Evolutionary conservation across 2,888 invertebrate species (phyloP).

Genomic region (Parthenolecanium corni): DNA sequence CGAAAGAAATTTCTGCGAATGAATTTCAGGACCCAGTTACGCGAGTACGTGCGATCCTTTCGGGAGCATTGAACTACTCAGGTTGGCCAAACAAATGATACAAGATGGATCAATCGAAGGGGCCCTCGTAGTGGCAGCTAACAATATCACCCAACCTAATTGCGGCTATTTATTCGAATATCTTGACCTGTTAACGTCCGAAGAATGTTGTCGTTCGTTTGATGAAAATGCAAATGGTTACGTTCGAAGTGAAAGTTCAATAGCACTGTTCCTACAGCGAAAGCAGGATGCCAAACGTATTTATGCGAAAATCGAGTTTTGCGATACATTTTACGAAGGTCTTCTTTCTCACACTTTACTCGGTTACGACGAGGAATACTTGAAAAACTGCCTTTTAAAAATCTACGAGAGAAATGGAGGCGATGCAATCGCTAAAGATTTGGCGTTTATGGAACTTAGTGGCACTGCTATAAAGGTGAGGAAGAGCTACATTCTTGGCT

Average conservation of each 20-base stretch:
- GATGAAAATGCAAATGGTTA: constrained; percentile 38
- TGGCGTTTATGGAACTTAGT: constrained; percentile 32
- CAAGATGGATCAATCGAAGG: constrained; percentile 41
- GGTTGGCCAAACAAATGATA: constrained; percentile 42
- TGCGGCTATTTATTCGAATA: no score
- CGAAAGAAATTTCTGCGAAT: no score
- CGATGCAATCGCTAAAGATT: constrained; percentile 28
- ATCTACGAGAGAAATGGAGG: constrained; percentile 27
- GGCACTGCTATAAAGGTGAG: constrained; percentile 24
- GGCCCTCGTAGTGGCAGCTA: constrained; percentile 48
- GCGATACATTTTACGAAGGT: not conserved
- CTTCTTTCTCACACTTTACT: not conserved
- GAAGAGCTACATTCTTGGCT: no score
- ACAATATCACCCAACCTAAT: constrained; percentile 45
- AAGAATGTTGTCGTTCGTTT: constrained; percentile 2
- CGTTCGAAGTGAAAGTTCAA: constrained; percentile 40
- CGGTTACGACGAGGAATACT: not conserved
- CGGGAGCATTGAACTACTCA: constrained; percentile 49
- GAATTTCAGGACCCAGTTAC: constrained; percentile 44
- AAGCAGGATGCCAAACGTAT: constrained; percentile 38
- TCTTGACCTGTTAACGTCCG: not conserved
- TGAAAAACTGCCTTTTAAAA: constrained; percentile 24
- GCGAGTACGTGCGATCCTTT: constrained; percentile 55
- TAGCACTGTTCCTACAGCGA: constrained; percentile 40
- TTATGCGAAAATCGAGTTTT: constrained; percentile 38